Percentiles rank a stretch among this genome's conserved stretches.
Conservation (phyloP, 2,797 vertebrate species). For the Poeciliopsis presidionis region DNA sequence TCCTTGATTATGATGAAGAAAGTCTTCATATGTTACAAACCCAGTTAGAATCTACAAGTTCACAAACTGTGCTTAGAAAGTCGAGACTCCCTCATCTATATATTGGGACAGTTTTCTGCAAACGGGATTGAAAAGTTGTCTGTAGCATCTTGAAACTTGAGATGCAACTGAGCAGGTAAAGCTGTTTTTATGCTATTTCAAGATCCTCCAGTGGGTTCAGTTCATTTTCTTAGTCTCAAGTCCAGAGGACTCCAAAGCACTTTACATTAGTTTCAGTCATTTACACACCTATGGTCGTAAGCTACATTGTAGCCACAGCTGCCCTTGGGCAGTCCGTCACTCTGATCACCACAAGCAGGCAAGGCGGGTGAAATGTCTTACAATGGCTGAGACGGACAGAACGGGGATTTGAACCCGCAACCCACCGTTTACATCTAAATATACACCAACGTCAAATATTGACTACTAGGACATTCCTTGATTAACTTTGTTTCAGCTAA, state of each 20-base stretch:
- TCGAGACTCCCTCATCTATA: not conserved
- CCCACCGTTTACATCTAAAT: too few species aligned
- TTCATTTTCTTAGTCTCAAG: not conserved
- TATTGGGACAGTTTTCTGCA: not conserved
- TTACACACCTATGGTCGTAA: too few species aligned
- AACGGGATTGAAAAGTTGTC: not conserved
- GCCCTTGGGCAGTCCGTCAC: too few species aligned
- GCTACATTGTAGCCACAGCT: too few species aligned
- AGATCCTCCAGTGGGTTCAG: not conserved
- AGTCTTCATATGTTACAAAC: not conserved
- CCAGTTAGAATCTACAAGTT: not conserved
- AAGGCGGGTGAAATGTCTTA: too few species aligned
- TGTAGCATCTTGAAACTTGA: not conserved
- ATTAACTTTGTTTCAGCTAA: not conserved
- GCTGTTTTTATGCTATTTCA: not conserved
- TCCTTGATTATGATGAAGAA: not conserved
- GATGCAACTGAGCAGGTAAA: not conserved
- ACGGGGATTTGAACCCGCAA: too few species aligned
- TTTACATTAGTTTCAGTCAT: too few species aligned
- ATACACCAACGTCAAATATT: not conserved
- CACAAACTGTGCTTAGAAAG: not conserved
- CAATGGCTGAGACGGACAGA: too few species aligned
- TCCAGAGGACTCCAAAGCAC: too few species aligned
- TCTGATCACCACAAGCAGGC: too few species aligned
- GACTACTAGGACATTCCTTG: not conserved